phyloP scores from a whole-genome alignment of 2,113 vertebrate species.

The Strigops habroptila region DNA sequence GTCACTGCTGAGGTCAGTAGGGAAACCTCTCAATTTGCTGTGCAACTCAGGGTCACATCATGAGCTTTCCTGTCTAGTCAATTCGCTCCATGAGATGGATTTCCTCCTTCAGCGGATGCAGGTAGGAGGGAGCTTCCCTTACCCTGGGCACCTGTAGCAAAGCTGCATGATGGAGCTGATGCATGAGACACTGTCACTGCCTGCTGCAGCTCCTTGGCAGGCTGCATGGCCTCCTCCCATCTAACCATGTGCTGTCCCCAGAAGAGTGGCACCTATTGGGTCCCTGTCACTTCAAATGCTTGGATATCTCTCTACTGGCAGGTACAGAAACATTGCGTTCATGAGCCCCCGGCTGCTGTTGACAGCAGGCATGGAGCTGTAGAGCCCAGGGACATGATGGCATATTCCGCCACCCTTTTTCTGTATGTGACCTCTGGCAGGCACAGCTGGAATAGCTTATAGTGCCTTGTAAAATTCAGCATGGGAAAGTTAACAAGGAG shows the following conservation, averaged over 20 bases:
- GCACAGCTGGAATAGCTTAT: too few species aligned
- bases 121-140: neutral
- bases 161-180: accelerated
- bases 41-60: neutral
- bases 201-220: neutral
- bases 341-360: neutral
- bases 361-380: neutral
- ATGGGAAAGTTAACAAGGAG: neutral
- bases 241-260: neutral
- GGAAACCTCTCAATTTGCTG: neutral
- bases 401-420: neutral
- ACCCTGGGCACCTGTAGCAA: neutral
- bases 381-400: neutral
- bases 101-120: neutral
- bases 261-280: neutral
- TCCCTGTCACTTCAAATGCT: neutral
- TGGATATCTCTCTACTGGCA: neutral
- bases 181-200: accelerated
- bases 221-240: neutral
- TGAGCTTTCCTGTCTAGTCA: neutral
- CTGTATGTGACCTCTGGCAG: neutral
- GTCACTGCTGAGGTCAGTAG: neutral
- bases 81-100: neutral
- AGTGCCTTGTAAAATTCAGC: neutral
- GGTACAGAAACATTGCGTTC: too few species aligned